Conservation (phyloP, 2,888 invertebrate genomes). For the Oeneis ivallda region DNA sequence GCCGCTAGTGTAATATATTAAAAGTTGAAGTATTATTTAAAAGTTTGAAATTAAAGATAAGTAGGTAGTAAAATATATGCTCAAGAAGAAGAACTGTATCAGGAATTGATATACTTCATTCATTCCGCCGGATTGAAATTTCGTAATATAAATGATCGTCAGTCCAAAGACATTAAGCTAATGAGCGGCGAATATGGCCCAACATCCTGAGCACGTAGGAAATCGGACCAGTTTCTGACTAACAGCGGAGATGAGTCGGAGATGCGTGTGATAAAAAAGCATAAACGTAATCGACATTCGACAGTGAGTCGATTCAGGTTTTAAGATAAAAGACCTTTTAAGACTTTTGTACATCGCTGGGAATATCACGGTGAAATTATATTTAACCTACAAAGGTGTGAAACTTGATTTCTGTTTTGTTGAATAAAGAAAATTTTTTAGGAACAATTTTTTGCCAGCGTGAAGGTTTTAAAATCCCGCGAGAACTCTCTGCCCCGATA, state of each 20-base stretch:
- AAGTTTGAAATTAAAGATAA: no score
- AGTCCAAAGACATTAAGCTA: constrained; percentile 62
- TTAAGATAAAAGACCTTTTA: constrained; percentile 17
- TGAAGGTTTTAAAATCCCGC: no score
- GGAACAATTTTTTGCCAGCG: no score
- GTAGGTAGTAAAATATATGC: neutral
- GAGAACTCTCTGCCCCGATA: no score
- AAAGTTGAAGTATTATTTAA: no score
- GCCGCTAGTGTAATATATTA: no score
- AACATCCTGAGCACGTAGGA: constrained; percentile 76
- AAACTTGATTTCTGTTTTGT: neutral
- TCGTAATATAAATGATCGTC: constrained; percentile 60
- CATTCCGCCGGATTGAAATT: constrained; percentile 52
- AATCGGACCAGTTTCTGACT: constrained; percentile 71
- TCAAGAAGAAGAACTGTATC: constrained; percentile 3
- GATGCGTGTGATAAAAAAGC: constrained; percentile 30
- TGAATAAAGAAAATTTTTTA: neutral
- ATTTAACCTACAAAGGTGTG: neutral
- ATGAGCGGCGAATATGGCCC: constrained; percentile 75
- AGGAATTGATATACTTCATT: constrained; percentile 25
- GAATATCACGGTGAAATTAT: constrained; percentile 9
- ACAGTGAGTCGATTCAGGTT: constrained; percentile 15
- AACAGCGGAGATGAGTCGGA: constrained; percentile 68
- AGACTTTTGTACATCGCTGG: constrained; percentile 7
- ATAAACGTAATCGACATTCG: constrained; percentile 22